Conservation (phyloP, 2,797 vertebrate genomes). For the Valencia hispanica region DNA sequence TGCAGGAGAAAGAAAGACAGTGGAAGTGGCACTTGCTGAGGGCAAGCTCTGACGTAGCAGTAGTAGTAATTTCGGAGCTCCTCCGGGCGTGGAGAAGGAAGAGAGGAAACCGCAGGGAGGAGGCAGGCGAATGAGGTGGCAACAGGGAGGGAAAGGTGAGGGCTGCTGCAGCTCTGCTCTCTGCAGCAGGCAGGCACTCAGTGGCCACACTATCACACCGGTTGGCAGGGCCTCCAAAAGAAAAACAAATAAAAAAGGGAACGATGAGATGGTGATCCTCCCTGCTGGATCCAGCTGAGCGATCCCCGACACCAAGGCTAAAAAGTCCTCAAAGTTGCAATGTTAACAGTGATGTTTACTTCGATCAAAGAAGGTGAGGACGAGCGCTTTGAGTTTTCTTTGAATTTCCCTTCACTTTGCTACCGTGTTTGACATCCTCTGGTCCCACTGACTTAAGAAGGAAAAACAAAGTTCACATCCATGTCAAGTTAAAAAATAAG, state of each 20-base stretch:
- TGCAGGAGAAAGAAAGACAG: conserved; percentile 74
- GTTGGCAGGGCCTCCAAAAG: conserved; percentile 74
- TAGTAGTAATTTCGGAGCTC: conserved; percentile 75
- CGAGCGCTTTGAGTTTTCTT: conserved; percentile 59
- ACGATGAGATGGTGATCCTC: conserved; percentile 50
- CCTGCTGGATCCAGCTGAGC: conserved; percentile 66
- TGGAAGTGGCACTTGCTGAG: conserved; percentile 70
- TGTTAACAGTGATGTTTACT: conserved; percentile 83
- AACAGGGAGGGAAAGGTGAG: conserved; percentile 31
- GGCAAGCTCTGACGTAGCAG: conserved; percentile 81
- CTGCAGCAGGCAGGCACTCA: conserved; percentile 86
- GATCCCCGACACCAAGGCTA: conserved; percentile 77
- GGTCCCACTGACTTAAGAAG: conserved; percentile 64
- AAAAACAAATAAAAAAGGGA: conserved; percentile 38
- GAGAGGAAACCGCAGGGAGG: conserved; percentile 66
- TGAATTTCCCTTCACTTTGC: conserved; percentile 81
- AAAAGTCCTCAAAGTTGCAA: conserved; percentile 75
- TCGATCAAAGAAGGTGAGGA: conserved; percentile 64
- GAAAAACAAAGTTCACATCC: conserved; percentile 64
- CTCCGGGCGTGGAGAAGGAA: conserved; percentile 57
- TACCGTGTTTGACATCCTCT: conserved; percentile 77
- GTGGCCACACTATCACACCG: conserved; percentile 82
- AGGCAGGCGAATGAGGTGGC: background rate
- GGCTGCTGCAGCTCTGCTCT: conserved; percentile 71
- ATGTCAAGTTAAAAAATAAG: conserved; percentile 73